Base-by-base conservation (phyloP, 1,140 invertebrate species). In the Lerema accius region DNA sequence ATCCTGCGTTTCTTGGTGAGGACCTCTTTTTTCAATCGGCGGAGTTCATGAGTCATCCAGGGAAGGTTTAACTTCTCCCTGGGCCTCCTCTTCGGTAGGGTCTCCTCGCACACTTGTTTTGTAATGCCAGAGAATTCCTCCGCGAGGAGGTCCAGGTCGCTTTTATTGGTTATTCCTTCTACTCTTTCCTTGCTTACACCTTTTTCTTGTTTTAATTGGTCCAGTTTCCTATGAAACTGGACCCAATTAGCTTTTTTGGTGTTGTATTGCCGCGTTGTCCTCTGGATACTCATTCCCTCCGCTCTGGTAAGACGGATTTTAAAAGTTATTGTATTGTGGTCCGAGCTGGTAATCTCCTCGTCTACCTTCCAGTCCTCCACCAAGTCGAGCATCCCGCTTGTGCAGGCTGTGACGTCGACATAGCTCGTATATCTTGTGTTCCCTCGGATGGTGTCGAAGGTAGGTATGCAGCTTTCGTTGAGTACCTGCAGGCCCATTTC, bases 391-490 rank as follows among this genome's bases (percentile, higher is more conserved):
- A 62, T n/a, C 17, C 65, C 58, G 0, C 3, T 9, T 0, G 66
- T 37, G 37, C 71, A 76, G 2, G 59, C 64, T 0, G 74, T 76
- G 0, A 76, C 15, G 43, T 76, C 68, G 5, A 76, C 63, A 6
- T 42, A 15, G 35, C 73, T 76, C 6, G 32, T 73, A 26, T 49
- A 67, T n/a, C 26, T 14, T 7, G 15, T 59, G 1, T 17, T 28
- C 0, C 67, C 67, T 19, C 68, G 23, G 0, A 73, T 17, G 0
- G 65, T 63, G n/a, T 69, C 59, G 13, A 74, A 77, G 1, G 75
- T 77, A 3, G 71, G 71, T 0, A 32, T 67, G 0, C 37, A 13
- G 4, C 71, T 71, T 9, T 3, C 17, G 32, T 73, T 76, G 6
- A 76, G 53, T 4, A 76, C 37, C 0, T 73, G 39, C 7, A 73